Conservation (phyloP, 1,140 invertebrate species). For the Meloidogyne floridensis region DNA sequence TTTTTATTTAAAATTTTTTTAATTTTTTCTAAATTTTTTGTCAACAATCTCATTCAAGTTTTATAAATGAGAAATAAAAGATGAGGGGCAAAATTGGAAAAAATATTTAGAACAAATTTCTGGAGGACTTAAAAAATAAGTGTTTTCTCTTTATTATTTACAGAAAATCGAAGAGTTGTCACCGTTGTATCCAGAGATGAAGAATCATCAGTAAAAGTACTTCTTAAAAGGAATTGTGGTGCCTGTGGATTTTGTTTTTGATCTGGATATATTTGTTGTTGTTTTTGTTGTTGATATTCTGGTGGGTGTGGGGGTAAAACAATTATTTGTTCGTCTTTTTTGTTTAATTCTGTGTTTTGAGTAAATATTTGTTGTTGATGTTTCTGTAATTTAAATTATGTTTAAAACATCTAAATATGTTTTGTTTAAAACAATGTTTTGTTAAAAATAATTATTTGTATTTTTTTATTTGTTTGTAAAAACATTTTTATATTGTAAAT, state of each 20-base stretch:
- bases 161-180: slow-evolving; percentile 9
- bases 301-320: background rate
- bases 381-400: too few species aligned
- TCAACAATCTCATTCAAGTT: too few species aligned
- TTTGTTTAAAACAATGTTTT: too few species aligned
- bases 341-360: background rate
- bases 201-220: slow-evolving; percentile 28
- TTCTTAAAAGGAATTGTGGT: slow-evolving; percentile 25
- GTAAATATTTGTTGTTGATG: too few species aligned
- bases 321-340: background rate
- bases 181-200: slow-evolving; percentile 23
- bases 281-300: slow-evolving; percentile 9
- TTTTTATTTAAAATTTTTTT: background rate
- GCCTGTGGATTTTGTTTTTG: slow-evolving; percentile 28
- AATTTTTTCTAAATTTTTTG: background rate
- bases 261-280: background rate
- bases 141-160: background rate
- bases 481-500: too few species aligned
- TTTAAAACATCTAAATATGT: too few species aligned
- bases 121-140: too few species aligned
- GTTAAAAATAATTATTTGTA: too few species aligned
- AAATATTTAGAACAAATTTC: too few species aligned
- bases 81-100: too few species aligned
- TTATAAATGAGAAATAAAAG: too few species aligned
- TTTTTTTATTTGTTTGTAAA: too few species aligned